Conservation (phyloP, 2,888 invertebrate genomes). For the Imbricaverruca yamaguchii region DNA sequence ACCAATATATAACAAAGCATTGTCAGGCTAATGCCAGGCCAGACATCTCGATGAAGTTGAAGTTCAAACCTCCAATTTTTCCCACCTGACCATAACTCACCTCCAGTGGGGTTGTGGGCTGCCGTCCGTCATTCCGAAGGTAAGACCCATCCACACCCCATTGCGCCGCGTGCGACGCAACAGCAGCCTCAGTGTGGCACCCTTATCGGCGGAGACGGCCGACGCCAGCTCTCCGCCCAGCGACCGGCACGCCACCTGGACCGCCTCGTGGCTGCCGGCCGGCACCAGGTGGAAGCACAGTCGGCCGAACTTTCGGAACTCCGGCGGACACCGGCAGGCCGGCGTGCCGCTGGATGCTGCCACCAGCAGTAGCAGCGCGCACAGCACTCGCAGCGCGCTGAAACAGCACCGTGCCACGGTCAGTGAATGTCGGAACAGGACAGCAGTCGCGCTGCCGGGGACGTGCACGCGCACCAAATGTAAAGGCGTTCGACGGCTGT, state of each 20-base stretch:
- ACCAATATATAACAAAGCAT: too few relatives aligned
- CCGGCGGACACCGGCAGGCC: not conserved
- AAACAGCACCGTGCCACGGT: too few relatives aligned
- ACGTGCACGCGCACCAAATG: too few relatives aligned
- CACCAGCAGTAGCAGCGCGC: too few relatives aligned
- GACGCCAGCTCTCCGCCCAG: not conserved
- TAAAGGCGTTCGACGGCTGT: too few relatives aligned
- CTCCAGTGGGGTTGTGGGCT: not conserved
- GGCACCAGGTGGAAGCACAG: conserved; percentile 2
- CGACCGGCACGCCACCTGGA: conserved; percentile 6
- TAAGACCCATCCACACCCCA: not conserved
- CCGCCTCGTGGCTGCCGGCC: not conserved
- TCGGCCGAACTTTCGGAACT: not conserved
- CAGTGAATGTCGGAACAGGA: too few relatives aligned
- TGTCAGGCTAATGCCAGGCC: too few relatives aligned
- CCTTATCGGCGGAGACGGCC: not conserved
- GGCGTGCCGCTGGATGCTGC: not conserved
- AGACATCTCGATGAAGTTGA: too few relatives aligned
- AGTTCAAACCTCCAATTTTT: too few relatives aligned
- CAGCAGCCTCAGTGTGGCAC: not conserved
- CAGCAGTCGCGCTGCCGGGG: too few relatives aligned
- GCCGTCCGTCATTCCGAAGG: not conserved
- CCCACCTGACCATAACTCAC: not conserved
- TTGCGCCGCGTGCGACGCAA: not conserved
- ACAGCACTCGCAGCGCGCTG: too few relatives aligned